phyloP scores from a whole-genome alignment of 2,797 vertebrate genomes.

The Serranus cabrilla region DNA sequence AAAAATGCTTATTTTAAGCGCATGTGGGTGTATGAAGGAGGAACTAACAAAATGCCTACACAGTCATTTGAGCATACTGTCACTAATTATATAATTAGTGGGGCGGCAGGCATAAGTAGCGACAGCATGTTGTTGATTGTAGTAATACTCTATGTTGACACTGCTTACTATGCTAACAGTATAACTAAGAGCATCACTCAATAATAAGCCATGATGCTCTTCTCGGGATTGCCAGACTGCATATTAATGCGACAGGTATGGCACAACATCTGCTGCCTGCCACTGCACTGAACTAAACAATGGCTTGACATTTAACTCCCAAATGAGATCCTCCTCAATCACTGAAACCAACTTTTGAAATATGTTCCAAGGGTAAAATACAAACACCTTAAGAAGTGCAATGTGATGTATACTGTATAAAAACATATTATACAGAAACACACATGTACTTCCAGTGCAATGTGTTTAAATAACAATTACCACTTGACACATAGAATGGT shows the following conservation, averaged over 20 bases:
- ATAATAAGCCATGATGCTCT: constrained; percentile 37
- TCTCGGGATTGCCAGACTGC: constrained; percentile 37
- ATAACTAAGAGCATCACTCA: constrained; percentile 40
- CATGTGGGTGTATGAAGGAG: background rate
- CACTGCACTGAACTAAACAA: constrained; percentile 36
- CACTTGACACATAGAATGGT: too few relatives aligned
- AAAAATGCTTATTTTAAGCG: background rate
- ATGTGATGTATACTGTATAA: background rate
- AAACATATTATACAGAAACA: background rate
- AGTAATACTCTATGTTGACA: constrained; percentile 44
- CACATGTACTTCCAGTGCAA: background rate
- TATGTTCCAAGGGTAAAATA: background rate
- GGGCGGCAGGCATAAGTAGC: constrained; percentile 4
- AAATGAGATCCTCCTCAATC: constrained; percentile 36
- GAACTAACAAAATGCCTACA: constrained; percentile 12
- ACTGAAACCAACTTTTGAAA: constrained; percentile 15
- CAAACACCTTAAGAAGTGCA: background rate
- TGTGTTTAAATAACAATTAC: background rate
- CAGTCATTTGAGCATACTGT: constrained; percentile 14
- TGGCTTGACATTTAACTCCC: constrained; percentile 31
- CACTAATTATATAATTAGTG: constrained; percentile 45
- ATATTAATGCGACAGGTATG: constrained; percentile 59
- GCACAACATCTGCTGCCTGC: constrained; percentile 47
- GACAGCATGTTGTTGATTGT: constrained; percentile 46
- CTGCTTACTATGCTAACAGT: constrained; percentile 53